Evolutionary conservation across 1,140 invertebrate genomes (phyloP).

Genomic region (Plutomurus gul): DNA sequence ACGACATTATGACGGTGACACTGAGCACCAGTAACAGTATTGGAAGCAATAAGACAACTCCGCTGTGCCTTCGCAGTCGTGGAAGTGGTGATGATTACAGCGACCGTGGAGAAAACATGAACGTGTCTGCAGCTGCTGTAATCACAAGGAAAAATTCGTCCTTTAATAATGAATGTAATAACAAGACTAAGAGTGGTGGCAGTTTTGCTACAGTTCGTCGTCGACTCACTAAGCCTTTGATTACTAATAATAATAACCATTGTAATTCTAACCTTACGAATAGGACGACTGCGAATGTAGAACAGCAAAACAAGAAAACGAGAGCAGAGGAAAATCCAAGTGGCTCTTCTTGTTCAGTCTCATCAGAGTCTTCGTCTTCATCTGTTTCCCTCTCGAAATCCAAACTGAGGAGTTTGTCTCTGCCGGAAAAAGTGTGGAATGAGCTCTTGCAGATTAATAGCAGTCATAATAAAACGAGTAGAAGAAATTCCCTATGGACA

Average conservation of each 20-base stretch:
- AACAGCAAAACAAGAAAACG: not conserved
- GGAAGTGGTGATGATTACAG: not conserved
- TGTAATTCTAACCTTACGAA: not conserved
- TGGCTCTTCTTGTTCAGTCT: conserved; percentile 15
- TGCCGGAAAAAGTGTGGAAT: conserved; percentile 51
- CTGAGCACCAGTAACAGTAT: not conserved
- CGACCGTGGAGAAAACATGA: not conserved
- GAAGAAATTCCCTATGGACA: conserved; percentile 18
- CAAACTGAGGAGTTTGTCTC: conserved; percentile 33
- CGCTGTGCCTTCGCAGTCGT: not conserved
- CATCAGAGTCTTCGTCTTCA: conserved; percentile 7
- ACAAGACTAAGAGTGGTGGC: not conserved
- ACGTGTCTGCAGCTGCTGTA: not conserved
- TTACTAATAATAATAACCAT: conserved; percentile 3
- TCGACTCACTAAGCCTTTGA: not conserved
- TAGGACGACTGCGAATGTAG: not conserved
- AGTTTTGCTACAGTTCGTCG: conserved; percentile 19
- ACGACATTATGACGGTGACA: conserved; percentile 9
- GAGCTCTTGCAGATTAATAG: conserved; percentile 36
- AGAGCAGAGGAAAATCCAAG: not conserved
- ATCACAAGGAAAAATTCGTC: conserved; percentile 10
- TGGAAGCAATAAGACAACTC: not conserved
- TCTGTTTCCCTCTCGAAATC: conserved; percentile 5
- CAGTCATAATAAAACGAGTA: conserved; percentile 9
- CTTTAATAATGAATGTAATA: not conserved